Percentiles rank a stretch among this genome's conserved stretches.
phyloP scores from a whole-genome alignment of 2,113 vertebrate species.

The Bubo scandiacus region DNA sequence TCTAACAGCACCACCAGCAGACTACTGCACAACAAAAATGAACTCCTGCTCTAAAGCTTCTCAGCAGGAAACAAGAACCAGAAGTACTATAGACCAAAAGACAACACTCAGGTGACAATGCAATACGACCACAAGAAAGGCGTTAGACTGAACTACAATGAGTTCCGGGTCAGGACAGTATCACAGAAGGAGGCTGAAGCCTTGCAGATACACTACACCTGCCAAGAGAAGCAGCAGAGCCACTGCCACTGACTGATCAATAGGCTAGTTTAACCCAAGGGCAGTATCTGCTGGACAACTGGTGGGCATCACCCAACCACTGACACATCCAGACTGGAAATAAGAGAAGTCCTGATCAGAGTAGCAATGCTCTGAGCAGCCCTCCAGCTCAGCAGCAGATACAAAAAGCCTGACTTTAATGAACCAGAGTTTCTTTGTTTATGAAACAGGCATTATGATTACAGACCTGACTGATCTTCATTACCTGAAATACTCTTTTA shows the following conservation, averaged over 20 bases:
- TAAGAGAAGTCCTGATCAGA: background rate
- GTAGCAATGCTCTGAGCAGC: background rate
- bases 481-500: background rate
- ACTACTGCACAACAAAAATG: background rate
- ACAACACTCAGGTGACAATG: background rate
- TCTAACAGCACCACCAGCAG: background rate
- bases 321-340: background rate
- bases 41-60: background rate
- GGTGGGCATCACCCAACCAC: too few species aligned
- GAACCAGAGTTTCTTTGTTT: background rate
- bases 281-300: background rate
- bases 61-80: background rate
- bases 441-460: background rate
- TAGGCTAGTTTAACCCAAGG: background rate
- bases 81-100: background rate
- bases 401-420: background rate
- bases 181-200: background rate
- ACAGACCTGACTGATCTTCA: background rate
- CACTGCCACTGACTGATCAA: background rate
- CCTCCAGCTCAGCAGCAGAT: background rate
- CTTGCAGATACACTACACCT: background rate
- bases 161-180: background rate
- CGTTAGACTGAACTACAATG: rapidly evolving
- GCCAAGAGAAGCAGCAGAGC: background rate
- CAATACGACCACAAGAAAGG: rapidly evolving